These are phyloP conservation scores for Leptopilina boulardi DNA, from an alignment of 1,140 invertebrate genomes.

Conservation along the genomic window DNA sequence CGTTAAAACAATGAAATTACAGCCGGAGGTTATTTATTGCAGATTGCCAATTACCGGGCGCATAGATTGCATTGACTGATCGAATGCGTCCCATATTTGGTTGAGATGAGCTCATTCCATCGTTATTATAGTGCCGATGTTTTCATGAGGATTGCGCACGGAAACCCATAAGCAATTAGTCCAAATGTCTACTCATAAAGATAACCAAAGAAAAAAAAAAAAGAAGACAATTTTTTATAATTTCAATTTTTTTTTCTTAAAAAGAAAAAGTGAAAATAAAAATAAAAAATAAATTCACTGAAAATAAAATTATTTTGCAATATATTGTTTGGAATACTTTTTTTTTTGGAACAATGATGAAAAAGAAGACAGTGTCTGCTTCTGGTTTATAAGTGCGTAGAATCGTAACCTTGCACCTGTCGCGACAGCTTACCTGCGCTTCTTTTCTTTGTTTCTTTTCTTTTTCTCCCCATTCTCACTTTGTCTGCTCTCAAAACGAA, in stretches of 20 bases:
- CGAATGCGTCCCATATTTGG: conserved; percentile 59
- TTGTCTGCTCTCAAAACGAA: background rate
- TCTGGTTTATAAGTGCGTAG: background rate
- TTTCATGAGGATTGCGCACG: conserved; percentile 43
- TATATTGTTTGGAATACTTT: background rate
- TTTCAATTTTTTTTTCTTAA: too few relatives aligned
- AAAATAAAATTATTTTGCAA: too few relatives aligned
- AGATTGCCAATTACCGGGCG: conserved; percentile 67
- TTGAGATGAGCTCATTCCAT: conserved; percentile 43
- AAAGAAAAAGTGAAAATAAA: background rate
- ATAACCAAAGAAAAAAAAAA: conserved; percentile 33
- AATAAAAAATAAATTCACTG: too few relatives aligned
- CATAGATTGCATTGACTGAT: conserved; percentile 65
- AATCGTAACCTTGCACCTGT: conserved; percentile 35
- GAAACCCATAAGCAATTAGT: conserved; percentile 45
- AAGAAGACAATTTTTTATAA: too few relatives aligned
- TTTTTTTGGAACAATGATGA: background rate
- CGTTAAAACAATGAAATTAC: conserved; percentile 67
- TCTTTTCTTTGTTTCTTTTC: background rate
- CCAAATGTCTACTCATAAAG: conserved; percentile 43
- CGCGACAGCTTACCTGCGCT: conserved; percentile 34
- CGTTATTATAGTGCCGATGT: conserved; percentile 47
- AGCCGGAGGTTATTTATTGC: conserved; percentile 63
- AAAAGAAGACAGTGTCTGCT: background rate
- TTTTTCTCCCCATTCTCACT: background rate